Percentiles rank a stretch among this genome's conserved stretches.
Conservation (phyloP, 2,888 invertebrate species). For the Drosophila ezoana region DNA sequence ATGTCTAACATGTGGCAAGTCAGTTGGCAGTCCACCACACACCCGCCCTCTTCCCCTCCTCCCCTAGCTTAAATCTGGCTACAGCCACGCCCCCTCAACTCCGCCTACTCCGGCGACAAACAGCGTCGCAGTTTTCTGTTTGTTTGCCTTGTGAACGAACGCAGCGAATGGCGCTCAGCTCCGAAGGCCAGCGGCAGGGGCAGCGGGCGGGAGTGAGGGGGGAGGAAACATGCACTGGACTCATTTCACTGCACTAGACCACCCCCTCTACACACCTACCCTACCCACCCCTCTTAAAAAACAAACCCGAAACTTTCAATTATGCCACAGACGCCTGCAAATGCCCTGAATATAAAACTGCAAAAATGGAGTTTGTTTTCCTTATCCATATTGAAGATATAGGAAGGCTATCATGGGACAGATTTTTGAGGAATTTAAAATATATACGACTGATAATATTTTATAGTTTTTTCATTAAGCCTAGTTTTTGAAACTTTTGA, state of each 20-base stretch:
- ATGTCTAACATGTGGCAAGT: constrained; percentile 65
- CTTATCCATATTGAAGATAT: too few relatives aligned
- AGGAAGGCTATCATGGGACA: too few relatives aligned
- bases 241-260: constrained; percentile 45
- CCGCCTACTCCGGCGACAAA: constrained; percentile 47
- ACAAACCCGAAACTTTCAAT: constrained; percentile 12
- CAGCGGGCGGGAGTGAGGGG: background rate
- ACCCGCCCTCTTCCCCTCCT: background rate
- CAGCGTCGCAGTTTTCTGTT: constrained; percentile 51
- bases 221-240: constrained; percentile 61
- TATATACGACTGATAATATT: too few relatives aligned
- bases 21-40: constrained; percentile 39
- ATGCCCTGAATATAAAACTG: background rate
- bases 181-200: constrained; percentile 30
- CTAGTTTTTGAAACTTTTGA: too few relatives aligned
- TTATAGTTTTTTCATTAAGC: too few relatives aligned
- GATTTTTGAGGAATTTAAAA: too few relatives aligned
- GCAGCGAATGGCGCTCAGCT: constrained; percentile 22
- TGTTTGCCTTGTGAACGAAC: constrained; percentile 53
- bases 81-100: background rate
- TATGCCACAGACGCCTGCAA: constrained; percentile 13
- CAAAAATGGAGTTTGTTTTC: too few relatives aligned
- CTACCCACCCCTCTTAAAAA: background rate
- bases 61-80: background rate
- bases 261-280: background rate